Evolutionary conservation across 2,888 invertebrate genomes (phyloP).

Genomic region (Perithous albicinctus): DNA sequence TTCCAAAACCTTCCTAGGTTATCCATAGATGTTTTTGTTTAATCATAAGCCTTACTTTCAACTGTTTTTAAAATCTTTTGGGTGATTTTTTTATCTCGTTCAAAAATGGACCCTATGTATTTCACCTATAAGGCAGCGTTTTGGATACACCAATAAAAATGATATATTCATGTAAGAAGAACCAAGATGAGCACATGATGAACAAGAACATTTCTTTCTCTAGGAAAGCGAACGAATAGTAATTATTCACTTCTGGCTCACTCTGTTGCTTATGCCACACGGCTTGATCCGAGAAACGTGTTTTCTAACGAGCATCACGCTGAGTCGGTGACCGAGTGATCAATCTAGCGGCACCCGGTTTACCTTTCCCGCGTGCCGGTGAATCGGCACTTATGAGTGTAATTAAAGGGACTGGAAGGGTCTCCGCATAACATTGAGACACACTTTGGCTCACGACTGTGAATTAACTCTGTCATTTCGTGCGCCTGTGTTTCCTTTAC

Average conservation of each 20-base stretch:
- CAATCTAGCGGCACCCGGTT: constrained; percentile 43
- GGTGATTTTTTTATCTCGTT: no score
- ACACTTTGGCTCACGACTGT: constrained; percentile 29
- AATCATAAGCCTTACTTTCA: no score
- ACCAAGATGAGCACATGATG: not conserved
- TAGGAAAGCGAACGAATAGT: constrained; percentile 14
- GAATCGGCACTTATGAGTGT: constrained; percentile 54
- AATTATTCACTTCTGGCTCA: not conserved
- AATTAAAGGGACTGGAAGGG: constrained; percentile 54
- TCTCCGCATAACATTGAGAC: constrained; percentile 31
- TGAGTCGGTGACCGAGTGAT: constrained; percentile 41
- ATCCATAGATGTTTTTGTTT: no score
- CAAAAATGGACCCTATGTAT: not conserved
- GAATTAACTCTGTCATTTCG: constrained; percentile 46
- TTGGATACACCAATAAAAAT: not conserved
- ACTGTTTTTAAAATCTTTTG: no score
- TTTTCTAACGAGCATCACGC: constrained; percentile 51
- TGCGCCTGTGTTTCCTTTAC: constrained; percentile 17
- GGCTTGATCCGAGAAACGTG: constrained; percentile 33
- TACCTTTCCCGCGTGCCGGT: constrained; percentile 28
- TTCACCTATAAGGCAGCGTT: not conserved
- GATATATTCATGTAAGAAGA: not conserved
- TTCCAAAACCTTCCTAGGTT: no score
- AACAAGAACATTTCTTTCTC: not conserved
- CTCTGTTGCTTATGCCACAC: constrained; percentile 1